A percentile compares a stretch with the other conserved stretches of the same genome.
Conservation (phyloP, 2,797 vertebrate genomes). For the Myiotriccus ornatus region DNA sequence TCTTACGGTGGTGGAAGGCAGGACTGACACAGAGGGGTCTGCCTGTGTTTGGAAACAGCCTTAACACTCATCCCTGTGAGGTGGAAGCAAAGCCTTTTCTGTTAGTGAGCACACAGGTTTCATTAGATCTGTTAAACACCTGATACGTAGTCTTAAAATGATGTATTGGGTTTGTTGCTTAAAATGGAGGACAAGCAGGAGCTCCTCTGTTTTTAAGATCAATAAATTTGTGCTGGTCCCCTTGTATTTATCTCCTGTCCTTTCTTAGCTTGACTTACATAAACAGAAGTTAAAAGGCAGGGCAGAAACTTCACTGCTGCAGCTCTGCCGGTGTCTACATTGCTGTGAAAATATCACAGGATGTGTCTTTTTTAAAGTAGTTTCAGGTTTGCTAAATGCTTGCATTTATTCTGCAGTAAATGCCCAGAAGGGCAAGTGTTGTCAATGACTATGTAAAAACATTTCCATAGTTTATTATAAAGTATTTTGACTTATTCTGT, state of each 20-base stretch:
- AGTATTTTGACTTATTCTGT: background rate
- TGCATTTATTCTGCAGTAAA: background rate
- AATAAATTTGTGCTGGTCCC: background rate
- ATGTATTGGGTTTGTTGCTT: rapidly evolving
- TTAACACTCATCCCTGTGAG: rapidly evolving
- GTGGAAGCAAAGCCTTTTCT: background rate
- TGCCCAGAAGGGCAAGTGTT: background rate
- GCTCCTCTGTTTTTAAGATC: rapidly evolving
- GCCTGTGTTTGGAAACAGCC: background rate
- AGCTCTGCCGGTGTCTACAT: background rate
- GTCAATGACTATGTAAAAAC: background rate
- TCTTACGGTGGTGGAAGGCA: background rate
- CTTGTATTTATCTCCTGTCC: rapidly evolving
- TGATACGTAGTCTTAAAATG: rapidly evolving
- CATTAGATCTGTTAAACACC: rapidly evolving
- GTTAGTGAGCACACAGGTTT: rapidly evolving
- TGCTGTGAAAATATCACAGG: background rate
- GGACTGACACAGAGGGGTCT: background rate
- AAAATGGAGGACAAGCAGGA: background rate
- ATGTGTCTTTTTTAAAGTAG: background rate
- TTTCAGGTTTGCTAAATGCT: background rate
- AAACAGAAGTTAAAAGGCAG: background rate
- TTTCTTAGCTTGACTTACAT: rapidly evolving
- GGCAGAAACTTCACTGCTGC: background rate
- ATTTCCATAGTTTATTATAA: background rate